phyloP scores from a whole-genome alignment of 1,140 invertebrate genomes.

The Zaprionus camerounensis region DNA sequence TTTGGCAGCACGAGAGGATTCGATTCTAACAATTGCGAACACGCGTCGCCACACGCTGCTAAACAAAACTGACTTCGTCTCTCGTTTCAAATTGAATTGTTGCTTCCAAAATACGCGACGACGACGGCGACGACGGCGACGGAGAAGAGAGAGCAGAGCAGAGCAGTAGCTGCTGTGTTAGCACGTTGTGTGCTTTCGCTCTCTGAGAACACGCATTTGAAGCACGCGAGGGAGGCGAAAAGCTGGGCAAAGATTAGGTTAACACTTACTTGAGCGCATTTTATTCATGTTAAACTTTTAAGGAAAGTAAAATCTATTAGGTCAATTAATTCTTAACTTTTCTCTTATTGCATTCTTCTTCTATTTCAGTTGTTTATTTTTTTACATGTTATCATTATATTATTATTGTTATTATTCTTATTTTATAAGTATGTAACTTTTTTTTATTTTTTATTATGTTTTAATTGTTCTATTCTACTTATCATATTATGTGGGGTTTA shows the following conservation, averaged over 20 bases:
- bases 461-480: no score
- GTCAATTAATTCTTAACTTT: neutral
- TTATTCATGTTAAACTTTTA: neutral
- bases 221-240: constrained; percentile 2
- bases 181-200: constrained; percentile 8
- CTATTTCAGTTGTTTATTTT: no score
- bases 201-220: constrained; percentile 14
- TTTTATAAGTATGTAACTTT: no score
- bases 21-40: constrained; percentile 30
- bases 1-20: constrained; percentile 26
- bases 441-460: no score
- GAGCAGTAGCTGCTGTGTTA: constrained; percentile 27
- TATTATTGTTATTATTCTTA: no score
- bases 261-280: neutral
- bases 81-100: constrained; percentile 67
- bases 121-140: no score
- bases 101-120: constrained; percentile 71
- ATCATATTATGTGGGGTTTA: no score
- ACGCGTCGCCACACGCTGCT: constrained; percentile 21
- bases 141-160: constrained; percentile 17
- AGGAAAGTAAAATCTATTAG: neutral
- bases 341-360: neutral
- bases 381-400: neutral
- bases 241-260: neutral
- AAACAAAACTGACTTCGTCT: constrained; percentile 46